Conservation (phyloP, 2,888 invertebrate genomes). For the Dastarcus helophoroides region DNA sequence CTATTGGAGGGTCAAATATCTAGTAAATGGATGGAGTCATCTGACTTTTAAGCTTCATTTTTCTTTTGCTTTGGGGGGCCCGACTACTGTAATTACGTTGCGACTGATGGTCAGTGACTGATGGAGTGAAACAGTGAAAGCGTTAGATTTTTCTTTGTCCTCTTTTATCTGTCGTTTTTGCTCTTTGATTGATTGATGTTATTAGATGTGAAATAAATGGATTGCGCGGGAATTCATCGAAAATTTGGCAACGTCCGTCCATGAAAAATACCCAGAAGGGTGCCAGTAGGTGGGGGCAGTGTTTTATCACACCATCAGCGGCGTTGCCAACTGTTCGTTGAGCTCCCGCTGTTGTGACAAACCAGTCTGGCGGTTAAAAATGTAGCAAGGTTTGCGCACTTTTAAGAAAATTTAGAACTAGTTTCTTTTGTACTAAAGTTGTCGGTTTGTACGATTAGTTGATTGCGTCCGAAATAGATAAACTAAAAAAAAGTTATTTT, state of each 20-base stretch:
- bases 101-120: too few species aligned
- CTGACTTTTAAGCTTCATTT: too few species aligned
- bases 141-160: constrained; percentile 28
- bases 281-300: too few species aligned
- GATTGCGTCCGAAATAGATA: constrained; percentile 20
- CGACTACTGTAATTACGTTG: too few species aligned
- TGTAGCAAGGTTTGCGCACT: too few species aligned
- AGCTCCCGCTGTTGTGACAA: too few species aligned
- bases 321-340: too few species aligned
- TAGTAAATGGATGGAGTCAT: constrained; percentile 13
- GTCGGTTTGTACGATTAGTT: constrained; percentile 24
- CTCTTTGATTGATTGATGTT: constrained; percentile 20
- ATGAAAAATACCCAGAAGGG: too few species aligned
- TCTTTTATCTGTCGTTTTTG: constrained; percentile 17
- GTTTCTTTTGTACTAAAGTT: constrained; percentile 23
- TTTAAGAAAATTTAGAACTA: constrained; percentile 25
- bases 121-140: constrained; percentile 15
- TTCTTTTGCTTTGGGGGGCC: constrained; percentile 18
- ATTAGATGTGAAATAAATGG: constrained; percentile 35
- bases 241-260: constrained; percentile 13
- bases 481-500: constrained; percentile 8
- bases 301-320: too few species aligned
- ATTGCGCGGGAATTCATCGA: too few species aligned
- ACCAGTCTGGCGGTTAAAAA: too few species aligned
- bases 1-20: constrained; percentile 13